These are phyloP conservation scores for Misgurnus anguillicaudatus DNA, from an alignment of 2,113 vertebrate species.

Conservation along the genomic window DNA sequence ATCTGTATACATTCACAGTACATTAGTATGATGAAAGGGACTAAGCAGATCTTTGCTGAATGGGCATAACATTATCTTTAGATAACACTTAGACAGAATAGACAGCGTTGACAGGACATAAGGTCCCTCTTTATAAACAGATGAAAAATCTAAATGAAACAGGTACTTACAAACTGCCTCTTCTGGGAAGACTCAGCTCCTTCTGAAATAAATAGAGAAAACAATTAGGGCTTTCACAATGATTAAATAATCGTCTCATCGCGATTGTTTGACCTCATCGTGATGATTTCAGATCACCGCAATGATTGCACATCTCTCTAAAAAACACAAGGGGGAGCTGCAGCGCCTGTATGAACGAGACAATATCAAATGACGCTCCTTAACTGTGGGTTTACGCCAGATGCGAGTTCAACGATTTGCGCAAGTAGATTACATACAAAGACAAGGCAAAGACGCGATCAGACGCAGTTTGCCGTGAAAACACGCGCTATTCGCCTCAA, in stretches of 20 bases:
- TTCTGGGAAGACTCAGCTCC: constrained; percentile 94
- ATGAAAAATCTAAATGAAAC: background rate
- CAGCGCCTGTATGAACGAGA: background rate
- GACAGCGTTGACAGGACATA: background rate
- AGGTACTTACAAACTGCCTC: constrained; percentile 97
- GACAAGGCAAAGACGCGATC: too few relatives aligned
- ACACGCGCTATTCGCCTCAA: too few relatives aligned
- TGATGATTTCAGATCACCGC: too few relatives aligned
- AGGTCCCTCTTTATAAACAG: background rate
- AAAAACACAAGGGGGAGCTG: too few relatives aligned
- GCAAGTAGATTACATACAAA: too few relatives aligned
- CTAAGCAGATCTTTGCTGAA: background rate
- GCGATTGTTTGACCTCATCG: too few relatives aligned
- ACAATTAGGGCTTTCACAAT: background rate
- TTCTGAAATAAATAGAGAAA: constrained; percentile 80
- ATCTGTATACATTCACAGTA: background rate
- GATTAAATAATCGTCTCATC: too few relatives aligned
- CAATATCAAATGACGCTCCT: background rate
- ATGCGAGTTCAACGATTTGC: too few relatives aligned
- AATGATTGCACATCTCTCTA: too few relatives aligned
- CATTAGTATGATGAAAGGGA: background rate
- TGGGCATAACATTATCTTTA: background rate
- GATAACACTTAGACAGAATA: background rate
- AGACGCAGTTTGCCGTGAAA: too few relatives aligned
- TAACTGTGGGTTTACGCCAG: too few relatives aligned